These are phyloP conservation scores for Magallana ariakensis DNA, from an alignment of 1,140 invertebrate genomes.

Conservation along the genomic window DNA sequence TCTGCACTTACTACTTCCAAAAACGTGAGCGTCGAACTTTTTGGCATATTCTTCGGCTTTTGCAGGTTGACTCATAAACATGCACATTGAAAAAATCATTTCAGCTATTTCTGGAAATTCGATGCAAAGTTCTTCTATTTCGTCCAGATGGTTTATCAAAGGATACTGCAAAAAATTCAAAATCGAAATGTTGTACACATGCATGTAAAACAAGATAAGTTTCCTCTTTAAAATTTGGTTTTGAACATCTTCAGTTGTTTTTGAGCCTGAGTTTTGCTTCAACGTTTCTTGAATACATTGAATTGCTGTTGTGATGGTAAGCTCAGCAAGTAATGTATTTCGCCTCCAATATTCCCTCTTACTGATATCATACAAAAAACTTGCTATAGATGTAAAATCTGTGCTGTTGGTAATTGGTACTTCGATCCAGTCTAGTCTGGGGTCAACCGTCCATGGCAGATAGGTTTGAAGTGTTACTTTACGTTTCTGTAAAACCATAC, in stretches of 20 bases:
- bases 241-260: no score
- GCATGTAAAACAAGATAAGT: background rate
- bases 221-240: background rate
- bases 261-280: background rate
- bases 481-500: background rate
- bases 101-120: background rate
- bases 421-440: background rate
- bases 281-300: background rate
- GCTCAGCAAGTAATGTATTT: background rate
- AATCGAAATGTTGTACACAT: background rate
- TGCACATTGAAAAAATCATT: no score
- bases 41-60: no score
- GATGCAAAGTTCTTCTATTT: background rate
- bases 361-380: background rate
- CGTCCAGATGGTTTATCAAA: background rate
- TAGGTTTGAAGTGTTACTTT: background rate
- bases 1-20: no score
- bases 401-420: background rate
- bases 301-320: background rate
- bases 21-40: no score
- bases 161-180: background rate
- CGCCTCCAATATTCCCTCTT: background rate
- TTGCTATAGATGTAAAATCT: background rate
- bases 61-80: no score
- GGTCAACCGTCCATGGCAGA: background rate